phyloP scores from a whole-genome alignment of 2,797 vertebrate genomes.

The Micropoecilia bifurca region DNA sequence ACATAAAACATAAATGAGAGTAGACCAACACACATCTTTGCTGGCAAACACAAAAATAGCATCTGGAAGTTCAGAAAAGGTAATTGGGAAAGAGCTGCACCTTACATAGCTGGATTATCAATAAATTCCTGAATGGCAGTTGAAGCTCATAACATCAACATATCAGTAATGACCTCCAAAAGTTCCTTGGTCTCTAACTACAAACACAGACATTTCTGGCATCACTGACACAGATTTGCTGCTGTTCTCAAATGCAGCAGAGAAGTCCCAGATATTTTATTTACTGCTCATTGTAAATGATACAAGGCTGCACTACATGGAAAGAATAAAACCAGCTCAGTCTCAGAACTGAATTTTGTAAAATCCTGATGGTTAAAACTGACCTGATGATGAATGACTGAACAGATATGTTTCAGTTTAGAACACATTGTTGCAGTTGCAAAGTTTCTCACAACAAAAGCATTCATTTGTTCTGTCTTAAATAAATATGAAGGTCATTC shows the following conservation, averaged over 20 bases:
- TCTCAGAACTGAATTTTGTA: not conserved
- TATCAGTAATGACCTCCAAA: slow-evolving; percentile 48
- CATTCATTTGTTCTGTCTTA: no score
- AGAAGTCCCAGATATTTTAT: slow-evolving; percentile 53
- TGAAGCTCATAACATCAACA: slow-evolving; percentile 54
- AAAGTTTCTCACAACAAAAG: slow-evolving; percentile 1
- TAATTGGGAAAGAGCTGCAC: slow-evolving; percentile 34
- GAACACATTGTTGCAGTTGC: slow-evolving; percentile 38
- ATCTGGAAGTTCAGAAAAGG: slow-evolving; percentile 6
- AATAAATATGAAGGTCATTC: no score
- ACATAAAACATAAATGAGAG: slow-evolving; percentile 1
- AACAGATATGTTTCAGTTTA: slow-evolving; percentile 23
- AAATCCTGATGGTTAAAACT: slow-evolving; percentile 24
- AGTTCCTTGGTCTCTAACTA: slow-evolving; percentile 47
- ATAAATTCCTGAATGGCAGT: slow-evolving; percentile 62
- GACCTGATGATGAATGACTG: slow-evolving; percentile 9
- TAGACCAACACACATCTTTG: slow-evolving; percentile 16
- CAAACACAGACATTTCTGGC: slow-evolving; percentile 39
- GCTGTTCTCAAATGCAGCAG: slow-evolving; percentile 39
- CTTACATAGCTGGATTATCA: slow-evolving; percentile 62
- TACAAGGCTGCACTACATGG: slow-evolving; percentile 2
- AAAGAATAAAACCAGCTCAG: slow-evolving; percentile 14
- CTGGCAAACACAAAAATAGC: slow-evolving; percentile 21
- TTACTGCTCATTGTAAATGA: slow-evolving; percentile 8
- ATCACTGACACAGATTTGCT: slow-evolving; percentile 29